These are phyloP conservation scores for Neodiprion pinetum DNA, from an alignment of 1,140 invertebrate species.

Conservation along the genomic window DNA sequence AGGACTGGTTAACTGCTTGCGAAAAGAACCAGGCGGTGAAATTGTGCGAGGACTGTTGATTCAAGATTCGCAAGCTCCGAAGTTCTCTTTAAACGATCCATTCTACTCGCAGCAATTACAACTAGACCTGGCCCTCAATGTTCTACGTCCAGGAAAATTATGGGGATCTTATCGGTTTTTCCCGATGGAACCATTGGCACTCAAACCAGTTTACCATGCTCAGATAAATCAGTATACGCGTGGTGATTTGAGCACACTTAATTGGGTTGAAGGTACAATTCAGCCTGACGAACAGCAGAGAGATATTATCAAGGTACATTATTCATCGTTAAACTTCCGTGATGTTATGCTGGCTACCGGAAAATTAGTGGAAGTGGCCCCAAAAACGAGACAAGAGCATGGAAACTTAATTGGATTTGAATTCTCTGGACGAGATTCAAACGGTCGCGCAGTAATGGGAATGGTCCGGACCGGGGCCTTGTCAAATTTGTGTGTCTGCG, in stretches of 20 bases:
- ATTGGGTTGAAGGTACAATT: conserved; percentile 63
- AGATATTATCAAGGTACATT: background rate
- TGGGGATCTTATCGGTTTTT: conserved; percentile 62
- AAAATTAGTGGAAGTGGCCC: background rate
- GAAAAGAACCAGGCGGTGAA: conserved; percentile 44
- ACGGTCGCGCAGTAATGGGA: conserved; percentile 47
- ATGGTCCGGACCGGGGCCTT: conserved; percentile 36
- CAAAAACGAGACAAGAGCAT: background rate
- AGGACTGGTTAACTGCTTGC: conserved; percentile 62
- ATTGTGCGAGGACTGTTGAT: conserved; percentile 34
- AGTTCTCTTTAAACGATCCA: conserved; percentile 28
- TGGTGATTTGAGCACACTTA: conserved; percentile 70
- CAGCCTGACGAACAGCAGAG: conserved; percentile 15
- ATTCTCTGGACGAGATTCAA: conserved; percentile 41
- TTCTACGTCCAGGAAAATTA: conserved; percentile 41
- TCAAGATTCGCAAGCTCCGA: conserved; percentile 30
- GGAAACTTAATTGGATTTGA: conserved; percentile 41
- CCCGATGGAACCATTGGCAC: conserved; percentile 25
- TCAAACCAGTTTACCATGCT: conserved; percentile 54
- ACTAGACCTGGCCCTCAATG: conserved; percentile 61
- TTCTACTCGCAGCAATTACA: conserved; percentile 39
- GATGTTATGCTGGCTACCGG: background rate
- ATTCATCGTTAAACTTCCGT: background rate
- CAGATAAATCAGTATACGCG: conserved; percentile 68
- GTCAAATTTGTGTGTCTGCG: conserved; percentile 44